phyloP scores from a whole-genome alignment of 2,113 vertebrate genomes.

The Ophthalmolycus amberensis region DNA sequence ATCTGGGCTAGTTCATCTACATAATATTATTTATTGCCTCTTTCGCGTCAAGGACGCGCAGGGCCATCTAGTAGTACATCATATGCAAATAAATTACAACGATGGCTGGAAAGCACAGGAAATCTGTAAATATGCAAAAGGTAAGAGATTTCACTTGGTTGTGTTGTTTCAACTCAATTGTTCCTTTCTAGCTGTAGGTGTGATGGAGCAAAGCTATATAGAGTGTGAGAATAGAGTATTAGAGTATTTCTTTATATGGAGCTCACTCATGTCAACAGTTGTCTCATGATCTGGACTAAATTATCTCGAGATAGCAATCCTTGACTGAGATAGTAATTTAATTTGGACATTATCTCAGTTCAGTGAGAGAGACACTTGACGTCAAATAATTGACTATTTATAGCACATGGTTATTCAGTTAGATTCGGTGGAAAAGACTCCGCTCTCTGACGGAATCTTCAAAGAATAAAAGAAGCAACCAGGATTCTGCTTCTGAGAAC shows the following conservation, averaged over 20 bases:
- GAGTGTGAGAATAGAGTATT: too few species aligned
- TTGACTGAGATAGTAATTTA: not conserved
- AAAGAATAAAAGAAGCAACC: not conserved
- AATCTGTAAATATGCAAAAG: conserved; percentile 14
- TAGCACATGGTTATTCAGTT: not conserved
- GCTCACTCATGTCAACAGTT: conserved; percentile 5
- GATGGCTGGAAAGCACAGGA: not conserved
- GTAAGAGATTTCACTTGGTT: not conserved
- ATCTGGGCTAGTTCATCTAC: conserved; percentile 14
- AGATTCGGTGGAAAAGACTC: not conserved
- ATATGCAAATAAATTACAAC: conserved; percentile 35
- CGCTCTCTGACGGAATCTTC: not conserved
- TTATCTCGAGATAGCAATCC: not conserved
- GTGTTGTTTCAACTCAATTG: not conserved
- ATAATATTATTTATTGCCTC: conserved; percentile 51
- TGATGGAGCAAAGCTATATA: fast-evolving
- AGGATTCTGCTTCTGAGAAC: not conserved
- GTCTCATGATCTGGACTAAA: not conserved
- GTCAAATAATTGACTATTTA: too few species aligned
- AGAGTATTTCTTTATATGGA: not conserved
- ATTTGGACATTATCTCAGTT: not conserved
- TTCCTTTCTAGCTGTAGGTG: not conserved
- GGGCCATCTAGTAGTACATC: not conserved
- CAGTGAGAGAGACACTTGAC: not conserved
- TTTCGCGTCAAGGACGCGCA: conserved; percentile 41